Conservation (phyloP, 2,888 invertebrate species). For the Lasioglossum leucozonium region DNA sequence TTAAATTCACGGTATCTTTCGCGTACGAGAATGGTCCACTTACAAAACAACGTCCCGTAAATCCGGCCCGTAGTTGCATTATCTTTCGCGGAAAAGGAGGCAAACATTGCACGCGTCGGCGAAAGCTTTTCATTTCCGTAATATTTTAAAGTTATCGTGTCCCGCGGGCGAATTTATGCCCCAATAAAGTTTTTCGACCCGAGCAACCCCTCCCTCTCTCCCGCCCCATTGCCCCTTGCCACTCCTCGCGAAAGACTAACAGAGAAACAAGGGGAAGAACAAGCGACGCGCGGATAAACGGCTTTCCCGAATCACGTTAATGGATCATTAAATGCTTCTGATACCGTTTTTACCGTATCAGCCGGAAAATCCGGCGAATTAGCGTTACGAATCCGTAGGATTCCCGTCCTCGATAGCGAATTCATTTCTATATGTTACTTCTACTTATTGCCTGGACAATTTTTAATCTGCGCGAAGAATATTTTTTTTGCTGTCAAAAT, state of each 20-base stretch:
- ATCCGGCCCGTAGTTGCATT: conserved; percentile 78
- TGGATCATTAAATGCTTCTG: conserved; percentile 53
- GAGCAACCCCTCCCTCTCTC: too few species aligned
- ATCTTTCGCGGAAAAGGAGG: conserved; percentile 83
- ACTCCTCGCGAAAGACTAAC: conserved; percentile 50
- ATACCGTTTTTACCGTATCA: neutral
- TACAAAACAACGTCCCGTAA: conserved; percentile 81
- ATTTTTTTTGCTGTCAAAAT: too few species aligned
- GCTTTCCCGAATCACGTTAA: conserved; percentile 60
- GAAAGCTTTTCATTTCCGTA: conserved; percentile 83
- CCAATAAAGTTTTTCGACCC: conserved; percentile 79
- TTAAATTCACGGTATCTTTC: conserved; percentile 79
- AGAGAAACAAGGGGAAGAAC: conserved; percentile 19
- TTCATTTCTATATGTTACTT: neutral
- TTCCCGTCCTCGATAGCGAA: neutral
- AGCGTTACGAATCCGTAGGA: neutral
- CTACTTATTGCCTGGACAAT: neutral
- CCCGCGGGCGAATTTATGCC: conserved; percentile 81
- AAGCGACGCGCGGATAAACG: conserved; percentile 54
- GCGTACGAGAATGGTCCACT: conserved; percentile 75
- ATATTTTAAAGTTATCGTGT: conserved; percentile 84
- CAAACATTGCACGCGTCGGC: conserved; percentile 77
- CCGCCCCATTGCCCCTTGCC: too few species aligned
- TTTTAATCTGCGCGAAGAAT: neutral
- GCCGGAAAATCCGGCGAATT: neutral